Evolutionary conservation across 2,113 vertebrate genomes (phyloP).

Genomic region (Apus apus): DNA sequence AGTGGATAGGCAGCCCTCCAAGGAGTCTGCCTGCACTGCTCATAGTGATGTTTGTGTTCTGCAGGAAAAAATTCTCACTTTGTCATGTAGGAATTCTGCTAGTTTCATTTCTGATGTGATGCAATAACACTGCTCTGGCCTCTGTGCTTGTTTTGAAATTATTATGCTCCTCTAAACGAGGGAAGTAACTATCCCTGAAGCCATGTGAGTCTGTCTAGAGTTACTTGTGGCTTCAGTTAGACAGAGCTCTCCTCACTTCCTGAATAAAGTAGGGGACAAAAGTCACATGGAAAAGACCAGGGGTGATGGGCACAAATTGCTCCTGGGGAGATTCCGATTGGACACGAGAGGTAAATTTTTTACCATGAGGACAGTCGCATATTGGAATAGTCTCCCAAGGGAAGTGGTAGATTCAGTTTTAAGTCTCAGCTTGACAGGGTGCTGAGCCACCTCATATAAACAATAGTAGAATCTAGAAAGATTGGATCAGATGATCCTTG

Average conservation of each 20-base stretch:
- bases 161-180: neutral
- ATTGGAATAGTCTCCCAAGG: too few species aligned
- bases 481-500: too few species aligned
- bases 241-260: fast-evolving
- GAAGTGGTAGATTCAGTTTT: too few species aligned
- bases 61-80: neutral
- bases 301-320: too few species aligned
- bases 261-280: neutral
- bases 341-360: too few species aligned
- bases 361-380: too few species aligned
- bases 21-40: neutral
- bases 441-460: too few species aligned
- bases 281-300: too few species aligned
- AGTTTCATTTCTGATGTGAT: neutral
- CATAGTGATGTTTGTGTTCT: neutral
- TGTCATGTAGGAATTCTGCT: neutral
- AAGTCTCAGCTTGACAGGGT: too few species aligned
- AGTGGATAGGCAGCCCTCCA: neutral
- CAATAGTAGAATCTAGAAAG: too few species aligned
- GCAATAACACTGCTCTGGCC: neutral
- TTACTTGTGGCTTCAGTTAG: neutral
- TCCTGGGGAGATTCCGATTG: too few species aligned
- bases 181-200: neutral
- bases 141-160: neutral
- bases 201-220: neutral